Base-by-base conservation (phyloP, 2,113 vertebrate species). In the Xiphias gladius region DNA sequence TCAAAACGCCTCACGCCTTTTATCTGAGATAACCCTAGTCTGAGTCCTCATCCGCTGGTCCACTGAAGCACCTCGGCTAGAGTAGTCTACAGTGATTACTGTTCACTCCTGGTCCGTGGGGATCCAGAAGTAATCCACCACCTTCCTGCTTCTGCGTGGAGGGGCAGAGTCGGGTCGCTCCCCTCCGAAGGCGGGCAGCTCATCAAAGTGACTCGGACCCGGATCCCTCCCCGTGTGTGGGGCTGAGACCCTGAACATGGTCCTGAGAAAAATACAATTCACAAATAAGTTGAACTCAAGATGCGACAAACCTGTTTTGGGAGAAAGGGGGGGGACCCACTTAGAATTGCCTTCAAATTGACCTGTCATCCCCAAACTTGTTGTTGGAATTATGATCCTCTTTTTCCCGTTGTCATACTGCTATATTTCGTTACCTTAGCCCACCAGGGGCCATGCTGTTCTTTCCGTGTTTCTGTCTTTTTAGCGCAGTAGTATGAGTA, bases 121-220 rank as follows among this genome's bases (percentile, higher is more conserved):
- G 75, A 95, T 92, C 90, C 92, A 90, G 84, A 95, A 94, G 70
- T 92, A 88, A 0, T 79, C 87, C 52, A 94, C 89, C 16, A 83
- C 55, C n/a, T 80, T 93, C 79, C 88, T 93, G 82, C 83, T 78
- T 19, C 86, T 88, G 26, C 84, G 73, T 0, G 76, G 30, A 3
- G 82, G 4, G 0, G 7, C 0, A 0, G 69, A 77, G 71, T 95
- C 87, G 0, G 92, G 89, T 2, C 43, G 64, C 4, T 91, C 89
- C 37, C 86, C 88, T 39, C 66, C 87, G 5, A 91, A 83, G 55
- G 94, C 83, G 0, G 94, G 80, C 43, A 95, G 91, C 5, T 96
- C 94, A 1, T 91, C 93, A 5, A 95, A 96, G 71, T 93, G 94
- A 43, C 85, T 54, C 0, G 81, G 90, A 2, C 91, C 91, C 3